phyloP scores from a whole-genome alignment of 2,888 invertebrate genomes.

The Oxyteleia sp. region DNA sequence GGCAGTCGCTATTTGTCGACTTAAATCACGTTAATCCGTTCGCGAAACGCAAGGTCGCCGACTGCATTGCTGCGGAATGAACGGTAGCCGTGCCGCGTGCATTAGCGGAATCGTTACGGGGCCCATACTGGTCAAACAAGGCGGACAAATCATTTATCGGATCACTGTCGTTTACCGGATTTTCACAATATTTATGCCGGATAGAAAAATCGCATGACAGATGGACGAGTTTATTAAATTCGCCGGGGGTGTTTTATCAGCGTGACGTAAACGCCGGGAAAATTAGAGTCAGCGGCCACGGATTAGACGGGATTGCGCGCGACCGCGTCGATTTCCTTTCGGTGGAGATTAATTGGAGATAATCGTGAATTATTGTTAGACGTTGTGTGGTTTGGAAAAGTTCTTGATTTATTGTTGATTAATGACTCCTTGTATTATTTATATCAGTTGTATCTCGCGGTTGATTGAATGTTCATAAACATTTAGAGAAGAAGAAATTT shows the following conservation, averaged over 20 bases:
- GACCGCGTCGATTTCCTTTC: not conserved
- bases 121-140: conserved; percentile 44
- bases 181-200: conserved; percentile 54
- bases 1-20: conserved; percentile 83
- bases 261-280: not conserved
- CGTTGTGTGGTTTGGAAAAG: not conserved
- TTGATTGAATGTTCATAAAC: too few relatives aligned
- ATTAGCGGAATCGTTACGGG: conserved; percentile 44
- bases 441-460: too few relatives aligned
- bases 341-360: conserved; percentile 15
- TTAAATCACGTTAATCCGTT: conserved; percentile 82
- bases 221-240: conserved; percentile 52
- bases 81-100: conserved; percentile 56
- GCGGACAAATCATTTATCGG: conserved; percentile 61
- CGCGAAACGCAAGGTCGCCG: conserved; percentile 76
- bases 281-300: not conserved
- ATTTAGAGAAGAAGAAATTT: too few relatives aligned
- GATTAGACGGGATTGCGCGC: too few relatives aligned
- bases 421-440: too few relatives aligned
- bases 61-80: conserved; percentile 72
- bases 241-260: not conserved
- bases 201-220: conserved; percentile 33
- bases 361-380: conserved; percentile 5
- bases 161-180: conserved; percentile 60
- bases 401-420: too few relatives aligned